Evolutionary conservation across 2,888 invertebrate species (phyloP).

Genomic region (Deroplatys truncata): DNA sequence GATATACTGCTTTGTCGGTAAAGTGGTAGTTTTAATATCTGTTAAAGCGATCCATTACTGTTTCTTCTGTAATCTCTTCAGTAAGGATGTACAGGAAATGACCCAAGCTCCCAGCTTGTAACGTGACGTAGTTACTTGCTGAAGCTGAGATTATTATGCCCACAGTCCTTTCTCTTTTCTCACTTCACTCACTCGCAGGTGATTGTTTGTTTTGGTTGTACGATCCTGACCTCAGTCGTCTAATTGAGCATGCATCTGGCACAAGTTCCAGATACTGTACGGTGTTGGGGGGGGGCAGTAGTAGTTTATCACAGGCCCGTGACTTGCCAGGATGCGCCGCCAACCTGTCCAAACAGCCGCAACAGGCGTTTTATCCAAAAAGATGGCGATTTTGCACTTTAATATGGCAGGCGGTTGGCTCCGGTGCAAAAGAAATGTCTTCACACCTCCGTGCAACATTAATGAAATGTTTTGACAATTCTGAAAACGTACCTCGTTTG

Average conservation of each 20-base stretch:
- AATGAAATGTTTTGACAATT: too few species aligned
- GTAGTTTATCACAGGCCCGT: neutral
- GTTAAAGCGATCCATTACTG: too few species aligned
- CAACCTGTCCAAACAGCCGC: neutral
- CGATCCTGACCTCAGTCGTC: neutral
- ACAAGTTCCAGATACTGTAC: neutral
- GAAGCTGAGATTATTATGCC: neutral
- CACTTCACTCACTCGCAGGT: neutral
- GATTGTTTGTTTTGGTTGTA: neutral
- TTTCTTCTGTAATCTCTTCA: too few species aligned
- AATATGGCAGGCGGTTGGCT: too few species aligned
- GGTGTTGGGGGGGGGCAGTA: neutral
- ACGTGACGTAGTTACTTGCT: too few species aligned
- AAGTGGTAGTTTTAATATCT: too few species aligned
- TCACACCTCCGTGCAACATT: too few species aligned
- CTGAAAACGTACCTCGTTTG: too few species aligned
- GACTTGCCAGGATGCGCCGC: neutral
- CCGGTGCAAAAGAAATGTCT: too few species aligned
- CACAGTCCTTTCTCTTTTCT: neutral
- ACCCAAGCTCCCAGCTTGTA: too few species aligned
- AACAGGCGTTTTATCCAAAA: neutral
- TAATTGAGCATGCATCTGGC: neutral
- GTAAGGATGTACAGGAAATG: too few species aligned
- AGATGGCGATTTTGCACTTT: neutral
- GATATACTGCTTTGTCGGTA: too few species aligned